Percentiles rank a stretch among this genome's conserved stretches.
These are phyloP conservation scores for Spheniscus mendiculus DNA, from an alignment of 2,113 vertebrate species.

Conservation along the genomic window DNA sequence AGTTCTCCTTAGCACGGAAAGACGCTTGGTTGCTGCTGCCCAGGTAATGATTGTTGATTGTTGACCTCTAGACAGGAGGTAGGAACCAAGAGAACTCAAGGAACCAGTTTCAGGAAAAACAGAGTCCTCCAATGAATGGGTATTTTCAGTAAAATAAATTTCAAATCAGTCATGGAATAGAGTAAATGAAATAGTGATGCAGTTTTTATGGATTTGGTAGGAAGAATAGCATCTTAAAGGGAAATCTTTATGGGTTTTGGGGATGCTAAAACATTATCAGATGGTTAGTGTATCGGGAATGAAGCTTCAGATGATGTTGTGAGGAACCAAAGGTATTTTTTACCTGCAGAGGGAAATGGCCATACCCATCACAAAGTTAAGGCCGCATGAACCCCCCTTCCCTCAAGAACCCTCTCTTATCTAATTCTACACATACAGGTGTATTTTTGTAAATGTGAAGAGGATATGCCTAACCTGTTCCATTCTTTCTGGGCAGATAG, in stretches of 20 bases:
- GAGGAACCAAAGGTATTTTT: not conserved
- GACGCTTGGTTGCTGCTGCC: not conserved
- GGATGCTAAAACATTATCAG: not conserved
- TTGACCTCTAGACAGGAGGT: not conserved
- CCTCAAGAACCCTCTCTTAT: not conserved
- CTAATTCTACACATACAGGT: not conserved
- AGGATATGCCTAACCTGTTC: not conserved
- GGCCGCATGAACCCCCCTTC: accelerated
- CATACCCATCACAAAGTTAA: not conserved
- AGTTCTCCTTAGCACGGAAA: not conserved
- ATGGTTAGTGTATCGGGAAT: not conserved
- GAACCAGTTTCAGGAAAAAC: not conserved
- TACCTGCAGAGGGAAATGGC: not conserved
- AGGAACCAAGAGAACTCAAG: not conserved
- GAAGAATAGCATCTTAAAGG: not conserved
- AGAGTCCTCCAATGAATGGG: not conserved
- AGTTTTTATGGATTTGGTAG: not conserved
- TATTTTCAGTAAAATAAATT: not conserved
- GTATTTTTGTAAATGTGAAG: not conserved
- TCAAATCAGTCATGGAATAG: not conserved
- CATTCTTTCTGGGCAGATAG: not conserved
- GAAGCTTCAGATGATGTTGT: not conserved
- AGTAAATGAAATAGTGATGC: not conserved
- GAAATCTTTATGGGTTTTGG: not conserved
- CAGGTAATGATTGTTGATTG: not conserved